Evolutionary conservation across 2,797 vertebrate species (phyloP), one percentile per base, ranked within the genome.

Genomic region (Neopelma chrysocephalum): DNA sequence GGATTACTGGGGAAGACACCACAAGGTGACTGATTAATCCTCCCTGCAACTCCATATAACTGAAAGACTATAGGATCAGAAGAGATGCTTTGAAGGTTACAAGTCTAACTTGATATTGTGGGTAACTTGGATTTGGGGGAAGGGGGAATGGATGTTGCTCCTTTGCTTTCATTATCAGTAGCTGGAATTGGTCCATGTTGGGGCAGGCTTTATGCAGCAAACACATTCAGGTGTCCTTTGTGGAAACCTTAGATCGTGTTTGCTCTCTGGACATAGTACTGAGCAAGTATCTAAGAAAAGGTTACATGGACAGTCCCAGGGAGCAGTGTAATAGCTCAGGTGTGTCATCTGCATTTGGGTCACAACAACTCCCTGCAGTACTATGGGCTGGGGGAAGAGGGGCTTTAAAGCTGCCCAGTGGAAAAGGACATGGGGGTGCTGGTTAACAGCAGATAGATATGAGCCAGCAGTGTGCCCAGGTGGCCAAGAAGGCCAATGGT

Each of bases 1-100:
- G 98, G 98, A 25, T 96, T 99, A 40, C 89, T 99, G 82, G 95
- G 97, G 64, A 98, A 96, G 93, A 91, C 94, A 10, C 25, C 53
- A 51, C 78, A 80, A 94, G 97, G 97, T 98, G 82, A 97, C 22
- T 61, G 53, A 76, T 43, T 77, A 73, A 32, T 62, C 29, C 25
- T 89, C 2, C 10, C 6, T 15, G 3, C 5, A 87, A 12, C 29
- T 80, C 14, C 18, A 10, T 68, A 4, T 27, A 56, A 45, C 29
- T 84, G 47, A 56, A 89, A 87, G 38, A 70, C 16, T 19, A 25
- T 25, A 69, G 34, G 15, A 47, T 51, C 92, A 31, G 27, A 73
- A 62, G 53, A 77, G 9, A 11, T 85, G 25, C 31, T 79, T 76
- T 58, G 23, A 50, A 80, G 16, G 43, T 77, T 45, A 53, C 29